Conservation (phyloP, 1,140 invertebrate species). For the Trichoplusia ni region DNA sequence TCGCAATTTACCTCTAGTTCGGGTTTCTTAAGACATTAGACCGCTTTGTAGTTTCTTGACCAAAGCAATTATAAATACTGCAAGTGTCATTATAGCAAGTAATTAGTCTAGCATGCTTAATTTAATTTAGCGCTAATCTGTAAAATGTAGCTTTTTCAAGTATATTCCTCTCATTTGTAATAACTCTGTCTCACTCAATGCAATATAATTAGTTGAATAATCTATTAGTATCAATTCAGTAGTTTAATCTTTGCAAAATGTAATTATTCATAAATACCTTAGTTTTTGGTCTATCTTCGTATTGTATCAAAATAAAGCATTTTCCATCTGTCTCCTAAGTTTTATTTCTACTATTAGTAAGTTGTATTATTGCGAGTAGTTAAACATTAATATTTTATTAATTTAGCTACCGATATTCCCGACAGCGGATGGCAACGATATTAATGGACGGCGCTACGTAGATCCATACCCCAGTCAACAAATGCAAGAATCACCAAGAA, state of each 20-base stretch:
- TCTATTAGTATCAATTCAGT: not conserved
- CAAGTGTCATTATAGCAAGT: too few species aligned
- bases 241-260: not conserved
- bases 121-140: too few species aligned
- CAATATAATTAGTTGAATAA: not conserved
- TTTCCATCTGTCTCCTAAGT: not conserved
- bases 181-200: too few species aligned
- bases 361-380: slow-evolving; percentile 28
- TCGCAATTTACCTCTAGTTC: too few species aligned
- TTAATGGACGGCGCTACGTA: slow-evolving; percentile 69
- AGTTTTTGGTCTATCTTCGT: slow-evolving; percentile 2
- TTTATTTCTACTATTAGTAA: slow-evolving; percentile 18
- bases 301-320: slow-evolving; percentile 24
- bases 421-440: slow-evolving; percentile 78
- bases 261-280: too few species aligned
- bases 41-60: too few species aligned
- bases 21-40: too few species aligned
- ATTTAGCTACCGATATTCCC: slow-evolving; percentile 74
- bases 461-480: slow-evolving; percentile 72
- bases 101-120: too few species aligned
- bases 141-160: too few species aligned
- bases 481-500: slow-evolving; percentile 71
- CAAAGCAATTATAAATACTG: too few species aligned
- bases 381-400: slow-evolving; percentile 61
- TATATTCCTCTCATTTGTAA: too few species aligned